Evolutionary conservation across 2,113 vertebrate genomes (phyloP).

Genomic region (Pterocles gutturalis): DNA sequence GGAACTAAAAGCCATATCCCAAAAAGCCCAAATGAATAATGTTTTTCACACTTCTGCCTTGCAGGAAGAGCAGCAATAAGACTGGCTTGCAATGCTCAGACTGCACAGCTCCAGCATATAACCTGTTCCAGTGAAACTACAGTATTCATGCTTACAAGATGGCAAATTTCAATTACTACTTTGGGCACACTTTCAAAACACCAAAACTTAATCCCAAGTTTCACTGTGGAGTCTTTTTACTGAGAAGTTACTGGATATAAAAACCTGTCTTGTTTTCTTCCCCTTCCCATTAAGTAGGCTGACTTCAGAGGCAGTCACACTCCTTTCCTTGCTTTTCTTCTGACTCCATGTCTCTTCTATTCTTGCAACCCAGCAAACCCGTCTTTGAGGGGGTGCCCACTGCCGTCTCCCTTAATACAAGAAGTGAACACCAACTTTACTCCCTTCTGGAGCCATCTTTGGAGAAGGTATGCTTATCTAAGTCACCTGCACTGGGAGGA

Average conservation of each 20-base stretch:
- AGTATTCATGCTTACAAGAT: neutral
- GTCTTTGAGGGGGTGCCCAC: neutral
- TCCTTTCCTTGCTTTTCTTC: neutral
- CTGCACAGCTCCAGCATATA: neutral
- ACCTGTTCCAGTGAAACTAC: neutral
- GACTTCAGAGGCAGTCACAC: neutral
- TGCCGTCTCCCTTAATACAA: neutral
- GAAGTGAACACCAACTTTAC: neutral
- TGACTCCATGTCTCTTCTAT: neutral
- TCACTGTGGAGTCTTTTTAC: neutral
- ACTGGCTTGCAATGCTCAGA: neutral
- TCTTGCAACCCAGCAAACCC: neutral
- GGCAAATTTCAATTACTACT: neutral
- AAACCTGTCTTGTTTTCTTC: neutral
- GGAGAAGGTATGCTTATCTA: neutral
- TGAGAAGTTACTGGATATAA: neutral
- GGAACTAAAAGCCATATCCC: neutral
- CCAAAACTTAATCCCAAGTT: neutral
- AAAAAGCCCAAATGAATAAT: neutral
- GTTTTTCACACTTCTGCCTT: neutral
- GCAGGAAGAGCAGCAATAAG: neutral
- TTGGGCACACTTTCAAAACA: neutral
- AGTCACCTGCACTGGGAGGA: neutral
- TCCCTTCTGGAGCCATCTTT: neutral
- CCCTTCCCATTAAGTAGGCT: neutral